phyloP scores from a whole-genome alignment of 1,140 invertebrate species.

The Aphis craccivora region DNA sequence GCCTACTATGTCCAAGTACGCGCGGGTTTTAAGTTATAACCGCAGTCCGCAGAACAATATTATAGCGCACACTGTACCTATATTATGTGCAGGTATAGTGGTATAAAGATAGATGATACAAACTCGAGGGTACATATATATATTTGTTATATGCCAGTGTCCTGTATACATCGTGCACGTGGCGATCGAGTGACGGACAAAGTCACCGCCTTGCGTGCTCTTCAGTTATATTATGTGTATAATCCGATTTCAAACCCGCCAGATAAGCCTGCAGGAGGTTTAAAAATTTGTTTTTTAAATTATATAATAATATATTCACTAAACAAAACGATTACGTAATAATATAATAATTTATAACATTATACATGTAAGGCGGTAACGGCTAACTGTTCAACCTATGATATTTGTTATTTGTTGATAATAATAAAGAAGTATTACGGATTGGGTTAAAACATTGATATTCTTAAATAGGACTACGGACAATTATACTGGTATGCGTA shows the following conservation, averaged over 20 bases:
- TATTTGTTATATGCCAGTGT: background rate
- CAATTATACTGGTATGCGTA: background rate
- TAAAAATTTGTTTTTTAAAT: constrained; percentile 13
- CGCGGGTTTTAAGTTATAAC: background rate
- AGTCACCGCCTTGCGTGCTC: background rate
- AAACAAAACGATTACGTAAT: background rate
- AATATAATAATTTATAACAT: background rate
- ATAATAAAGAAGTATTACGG: background rate
- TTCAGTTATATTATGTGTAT: background rate
- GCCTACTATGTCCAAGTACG: background rate
- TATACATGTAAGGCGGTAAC: background rate
- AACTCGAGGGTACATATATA: background rate
- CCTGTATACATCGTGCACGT: background rate
- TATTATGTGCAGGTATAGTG: background rate
- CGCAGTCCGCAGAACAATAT: too few species aligned
- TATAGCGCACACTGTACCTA: background rate
- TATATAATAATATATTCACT: background rate
- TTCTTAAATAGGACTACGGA: too few species aligned
- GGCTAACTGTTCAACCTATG: background rate
- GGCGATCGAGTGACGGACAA: background rate
- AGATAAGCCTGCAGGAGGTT: background rate
- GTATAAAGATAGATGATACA: background rate
- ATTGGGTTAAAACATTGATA: too few species aligned
- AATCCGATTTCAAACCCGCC: background rate
- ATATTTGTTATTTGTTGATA: background rate